These are phyloP conservation scores for Conomelus anceps DNA, from an alignment of 2,888 invertebrate genomes.

Conservation along the genomic window DNA sequence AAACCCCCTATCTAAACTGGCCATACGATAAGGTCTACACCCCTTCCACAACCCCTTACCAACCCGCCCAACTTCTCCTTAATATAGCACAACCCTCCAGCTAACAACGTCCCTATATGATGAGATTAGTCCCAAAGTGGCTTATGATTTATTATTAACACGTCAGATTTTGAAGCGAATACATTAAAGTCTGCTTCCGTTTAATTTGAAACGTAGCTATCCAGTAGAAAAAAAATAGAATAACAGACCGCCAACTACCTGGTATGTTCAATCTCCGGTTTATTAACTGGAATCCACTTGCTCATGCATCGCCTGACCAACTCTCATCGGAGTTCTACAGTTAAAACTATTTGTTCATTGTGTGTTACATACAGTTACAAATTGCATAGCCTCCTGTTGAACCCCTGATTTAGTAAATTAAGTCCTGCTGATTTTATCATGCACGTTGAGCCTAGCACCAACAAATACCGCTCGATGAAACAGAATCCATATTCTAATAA, in stretches of 20 bases:
- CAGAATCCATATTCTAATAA: too few relatives aligned
- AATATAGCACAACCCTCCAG: not conserved
- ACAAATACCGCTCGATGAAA: too few relatives aligned
- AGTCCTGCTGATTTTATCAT: too few relatives aligned
- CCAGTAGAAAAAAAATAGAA: not conserved
- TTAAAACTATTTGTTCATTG: not conserved
- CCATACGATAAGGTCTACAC: not conserved
- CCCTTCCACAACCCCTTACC: not conserved
- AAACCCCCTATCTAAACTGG: not conserved
- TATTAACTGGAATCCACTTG: not conserved
- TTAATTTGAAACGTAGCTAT: not conserved
- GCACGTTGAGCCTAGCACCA: too few relatives aligned
- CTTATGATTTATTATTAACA: not conserved
- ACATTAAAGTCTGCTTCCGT: not conserved
- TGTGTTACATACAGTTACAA: not conserved
- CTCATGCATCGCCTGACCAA: not conserved
- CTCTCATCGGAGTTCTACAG: not conserved
- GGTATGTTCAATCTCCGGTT: not conserved
- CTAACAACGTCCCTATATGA: not conserved
- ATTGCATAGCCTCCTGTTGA: too few relatives aligned
- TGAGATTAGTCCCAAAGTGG: not conserved
- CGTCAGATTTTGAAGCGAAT: not conserved
- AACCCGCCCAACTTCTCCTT: not conserved
- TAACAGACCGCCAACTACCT: not conserved
- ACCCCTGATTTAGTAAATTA: too few relatives aligned